Evolutionary conservation across 2,888 invertebrate genomes (phyloP).

Genomic region (Leucophora obtusa): DNA sequence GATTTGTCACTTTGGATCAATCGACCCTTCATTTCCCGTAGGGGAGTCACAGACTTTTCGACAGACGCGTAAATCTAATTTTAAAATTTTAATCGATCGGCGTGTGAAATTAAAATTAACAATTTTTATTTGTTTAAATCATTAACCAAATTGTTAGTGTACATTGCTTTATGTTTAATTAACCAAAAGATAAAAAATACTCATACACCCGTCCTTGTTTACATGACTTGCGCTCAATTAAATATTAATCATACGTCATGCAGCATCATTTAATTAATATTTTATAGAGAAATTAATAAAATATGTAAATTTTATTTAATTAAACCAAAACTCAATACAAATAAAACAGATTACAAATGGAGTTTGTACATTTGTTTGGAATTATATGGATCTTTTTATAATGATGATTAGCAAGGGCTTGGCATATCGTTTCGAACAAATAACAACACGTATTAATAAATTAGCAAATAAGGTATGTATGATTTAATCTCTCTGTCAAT

Average conservation of each 20-base stretch:
- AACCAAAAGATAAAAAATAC: not conserved
- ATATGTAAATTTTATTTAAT: not conserved
- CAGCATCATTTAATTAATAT: not conserved
- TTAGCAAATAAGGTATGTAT: conserved; percentile 69
- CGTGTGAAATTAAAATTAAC: no score
- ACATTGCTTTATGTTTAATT: no score
- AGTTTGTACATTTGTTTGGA: conserved; percentile 83
- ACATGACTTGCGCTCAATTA: not conserved
- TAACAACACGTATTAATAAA: conserved; percentile 79
- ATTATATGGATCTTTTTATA: conserved; percentile 86
- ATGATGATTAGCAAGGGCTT: conserved; percentile 85
- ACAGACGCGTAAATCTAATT: no score
- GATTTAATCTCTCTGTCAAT: not conserved
- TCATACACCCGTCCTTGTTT: not conserved
- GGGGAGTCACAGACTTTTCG: no score
- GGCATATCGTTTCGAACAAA: conserved; percentile 83
- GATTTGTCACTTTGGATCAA: no score
- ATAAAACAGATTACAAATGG: conserved; percentile 68
- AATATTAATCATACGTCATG: not conserved
- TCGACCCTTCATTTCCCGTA: no score
- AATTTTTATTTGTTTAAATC: no score
- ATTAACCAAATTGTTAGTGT: no score
- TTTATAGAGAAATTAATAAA: not conserved
- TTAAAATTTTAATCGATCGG: no score
- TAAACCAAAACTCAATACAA: conserved; percentile 4